Conservation (phyloP, 2,888 invertebrate species). For the Polietes domitor region DNA sequence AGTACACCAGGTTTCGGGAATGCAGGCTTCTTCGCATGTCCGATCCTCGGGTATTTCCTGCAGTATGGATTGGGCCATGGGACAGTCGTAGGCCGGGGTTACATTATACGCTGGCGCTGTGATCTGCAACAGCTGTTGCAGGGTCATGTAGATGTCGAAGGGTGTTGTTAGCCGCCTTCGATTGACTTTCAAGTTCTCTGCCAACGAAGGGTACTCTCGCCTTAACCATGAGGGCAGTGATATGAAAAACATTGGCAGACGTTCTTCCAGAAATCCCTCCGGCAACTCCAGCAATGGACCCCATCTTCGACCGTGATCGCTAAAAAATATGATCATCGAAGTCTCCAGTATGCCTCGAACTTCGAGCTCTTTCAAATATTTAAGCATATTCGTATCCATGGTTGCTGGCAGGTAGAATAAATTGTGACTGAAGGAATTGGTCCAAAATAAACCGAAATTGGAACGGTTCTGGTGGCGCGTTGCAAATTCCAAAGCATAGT, state of each 20-base stretch:
- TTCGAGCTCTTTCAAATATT: slow-evolving; percentile 83
- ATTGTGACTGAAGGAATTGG: slow-evolving; percentile 89
- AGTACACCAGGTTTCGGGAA: slow-evolving; percentile 89
- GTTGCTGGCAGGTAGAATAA: slow-evolving; percentile 84
- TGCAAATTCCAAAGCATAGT: slow-evolving; percentile 86
- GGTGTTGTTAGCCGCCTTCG: slow-evolving; percentile 86
- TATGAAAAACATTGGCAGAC: slow-evolving; percentile 87
- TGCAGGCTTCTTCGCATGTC: slow-evolving; percentile 85
- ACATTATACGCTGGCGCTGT: slow-evolving; percentile 68
- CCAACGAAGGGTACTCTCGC: slow-evolving; percentile 81
- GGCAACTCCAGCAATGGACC: slow-evolving; percentile 85
- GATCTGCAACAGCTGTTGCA: slow-evolving; percentile 83
- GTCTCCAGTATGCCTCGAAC: slow-evolving; percentile 83
- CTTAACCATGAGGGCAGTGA: slow-evolving; percentile 85
- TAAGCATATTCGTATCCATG: slow-evolving; percentile 84
- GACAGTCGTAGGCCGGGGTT: slow-evolving; percentile 81
- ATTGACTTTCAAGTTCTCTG: slow-evolving; percentile 83
- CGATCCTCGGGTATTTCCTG: slow-evolving; percentile 83
- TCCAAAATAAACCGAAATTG: slow-evolving; percentile 90
- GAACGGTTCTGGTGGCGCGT: slow-evolving; percentile 83
- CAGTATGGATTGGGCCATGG: slow-evolving; percentile 86
- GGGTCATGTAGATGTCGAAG: slow-evolving; percentile 87
- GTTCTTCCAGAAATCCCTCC: slow-evolving; percentile 89
- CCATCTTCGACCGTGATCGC: slow-evolving; percentile 90
- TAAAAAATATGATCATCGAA: slow-evolving; percentile 87